Base-by-base conservation (phyloP, 1,140 invertebrate genomes). In the Bombus waltoni region DNA sequence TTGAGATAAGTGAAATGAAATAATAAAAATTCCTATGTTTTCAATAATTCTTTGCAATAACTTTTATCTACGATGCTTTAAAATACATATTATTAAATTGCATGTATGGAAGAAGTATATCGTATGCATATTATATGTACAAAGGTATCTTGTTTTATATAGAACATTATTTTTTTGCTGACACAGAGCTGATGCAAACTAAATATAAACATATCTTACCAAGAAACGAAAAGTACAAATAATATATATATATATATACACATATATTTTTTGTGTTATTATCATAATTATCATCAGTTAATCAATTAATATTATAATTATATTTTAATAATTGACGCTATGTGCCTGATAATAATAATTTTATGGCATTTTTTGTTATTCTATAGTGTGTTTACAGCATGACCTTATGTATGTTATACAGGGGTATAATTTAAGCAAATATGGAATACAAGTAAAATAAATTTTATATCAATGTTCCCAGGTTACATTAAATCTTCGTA, bases 401-500 rank as follows among this genome's bases (percentile, higher is more conserved):
- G 71, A 78, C 79, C 5, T 79, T 71, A n/a, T 79, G 40, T 62
- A 62, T 72, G 32, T 84, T 79, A 79, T 32, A 84, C 42, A 79
- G 76, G 83, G 40, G 13, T 79, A 84, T 72, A 42, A 79, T 84
- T 71, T 59, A 79, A 28, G 42, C 38, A 32, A 6, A 72, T 65
- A 47, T 84, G 76, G 53, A 79, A 32, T 47, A 68, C 62, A 68
- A 75, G 6, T 71, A 78, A 35, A 35, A 47, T 42, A 35, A 72
- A 77, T 44, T 40, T 84, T 68, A 38, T 68, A 66, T 70, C 25
- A 73, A 78, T 78, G 28, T 85, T 59, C 59, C 62, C 57, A 91
- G 76, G 35, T 89, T 59, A 15, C 74, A 59, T 73, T 86, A 72
- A 42, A 35, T 10, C 25, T 53, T 81, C 79, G 32, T 92, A 89